phyloP scores from a whole-genome alignment of 2,113 vertebrate species.

The Scytalopus superciliaris region DNA sequence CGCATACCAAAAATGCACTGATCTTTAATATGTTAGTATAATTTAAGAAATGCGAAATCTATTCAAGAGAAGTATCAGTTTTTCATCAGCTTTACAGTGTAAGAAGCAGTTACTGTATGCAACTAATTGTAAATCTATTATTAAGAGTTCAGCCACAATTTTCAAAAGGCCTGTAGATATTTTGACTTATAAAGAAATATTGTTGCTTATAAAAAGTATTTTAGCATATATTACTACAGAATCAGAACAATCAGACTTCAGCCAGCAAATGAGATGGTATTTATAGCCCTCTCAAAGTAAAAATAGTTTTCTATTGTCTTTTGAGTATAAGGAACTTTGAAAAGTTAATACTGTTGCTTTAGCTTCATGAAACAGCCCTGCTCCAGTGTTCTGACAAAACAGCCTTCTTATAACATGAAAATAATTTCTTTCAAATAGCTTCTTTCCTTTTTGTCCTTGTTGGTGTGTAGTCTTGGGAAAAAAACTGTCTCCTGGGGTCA shows the following conservation, averaged over 20 bases:
- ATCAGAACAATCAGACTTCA: not conserved
- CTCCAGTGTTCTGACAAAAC: not conserved
- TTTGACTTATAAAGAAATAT: not conserved
- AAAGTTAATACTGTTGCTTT: slow-evolving; percentile 12
- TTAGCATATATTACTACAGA: not conserved
- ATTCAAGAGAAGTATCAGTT: not conserved
- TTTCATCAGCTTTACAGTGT: not conserved
- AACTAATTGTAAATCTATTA: not conserved
- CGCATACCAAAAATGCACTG: not conserved
- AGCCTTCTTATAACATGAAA: not conserved
- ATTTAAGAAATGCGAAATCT: not conserved
- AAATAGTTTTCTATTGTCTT: not conserved
- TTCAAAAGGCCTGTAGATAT: not conserved
- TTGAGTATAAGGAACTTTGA: not conserved
- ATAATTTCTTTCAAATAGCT: not conserved
- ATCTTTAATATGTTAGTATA: not conserved
- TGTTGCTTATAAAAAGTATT: not conserved
- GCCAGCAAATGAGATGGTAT: not conserved
- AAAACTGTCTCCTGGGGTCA: not conserved
- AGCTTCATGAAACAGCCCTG: not conserved
- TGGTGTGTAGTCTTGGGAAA: not conserved
- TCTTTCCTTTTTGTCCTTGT: slow-evolving; percentile 27
- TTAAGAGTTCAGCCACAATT: not conserved
- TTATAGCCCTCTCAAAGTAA: not conserved
- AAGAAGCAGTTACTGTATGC: not conserved